Evolutionary conservation across 2,797 vertebrate species (phyloP), one percentile per base, ranked within the genome.

Genomic region (Danio tinwini): DNA sequence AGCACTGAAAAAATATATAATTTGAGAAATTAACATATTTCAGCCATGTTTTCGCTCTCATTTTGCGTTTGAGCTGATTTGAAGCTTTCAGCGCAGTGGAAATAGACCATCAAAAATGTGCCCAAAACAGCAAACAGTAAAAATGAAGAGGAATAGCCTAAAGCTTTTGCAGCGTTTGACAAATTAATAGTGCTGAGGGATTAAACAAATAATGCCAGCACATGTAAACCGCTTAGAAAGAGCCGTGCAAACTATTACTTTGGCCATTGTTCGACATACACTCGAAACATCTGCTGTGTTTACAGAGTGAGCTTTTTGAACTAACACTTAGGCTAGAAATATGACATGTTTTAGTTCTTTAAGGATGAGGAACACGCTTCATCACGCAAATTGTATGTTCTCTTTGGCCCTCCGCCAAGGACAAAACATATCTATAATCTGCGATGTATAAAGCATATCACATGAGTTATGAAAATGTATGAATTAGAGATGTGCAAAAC

Each of bases 91-190:
- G 87, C 94, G 89, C 91, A 93, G 90, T 93, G 94, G 93, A 95
- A 98, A 92, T 84, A 91, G 96, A 98, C 97, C 96, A 97, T 97
- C 96, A 98, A 96, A 91, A 92, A 89, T 88, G 78, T 88, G 92
- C 94, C 88, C 90, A 85, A 81, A 89, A 86, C 90, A 91, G 89
- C 90, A 92, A 93, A 92, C 82, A 88, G 91, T 86, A 75, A 90
- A 85, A 85, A 91, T 87, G 82, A 84, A 79, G 88, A 91, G 93
- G 90, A 94, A 94, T 89, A 87, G 93, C 93, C 94, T 78, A 84
- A 59, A 91, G 94, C 88, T 72, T 88, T 17, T 40, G 55, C 80
- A 42, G 61, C 74, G 42, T 82, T 84, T 93, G 91, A 91, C 90
- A 89, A 92, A 93, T 92, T 89, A 92, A 90, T 88, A 65, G 80